These are phyloP conservation scores for Crypturellus tataupa DNA, from an alignment of 2,797 vertebrate species.

Conservation along the genomic window DNA sequence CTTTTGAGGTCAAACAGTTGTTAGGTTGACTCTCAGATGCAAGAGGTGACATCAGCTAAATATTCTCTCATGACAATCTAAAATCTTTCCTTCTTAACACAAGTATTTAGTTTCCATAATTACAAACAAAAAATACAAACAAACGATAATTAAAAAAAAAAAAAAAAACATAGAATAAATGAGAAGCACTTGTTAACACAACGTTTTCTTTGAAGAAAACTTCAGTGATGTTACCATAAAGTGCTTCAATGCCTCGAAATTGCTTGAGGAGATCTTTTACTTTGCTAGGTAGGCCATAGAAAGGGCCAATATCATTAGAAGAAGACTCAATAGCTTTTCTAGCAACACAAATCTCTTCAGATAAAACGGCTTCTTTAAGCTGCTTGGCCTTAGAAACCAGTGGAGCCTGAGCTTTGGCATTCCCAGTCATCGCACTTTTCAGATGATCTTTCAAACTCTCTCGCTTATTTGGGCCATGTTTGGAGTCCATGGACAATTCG, in stretches of 20 bases:
- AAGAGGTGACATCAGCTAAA: neutral
- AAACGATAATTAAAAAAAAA: neutral
- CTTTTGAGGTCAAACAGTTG: neutral
- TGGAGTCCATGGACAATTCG: neutral
- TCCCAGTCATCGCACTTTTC: constrained; percentile 90
- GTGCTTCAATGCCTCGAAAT: constrained; percentile 88
- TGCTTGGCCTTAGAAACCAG: constrained; percentile 80
- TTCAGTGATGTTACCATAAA: constrained; percentile 88
- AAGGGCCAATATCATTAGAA: constrained; percentile 90
- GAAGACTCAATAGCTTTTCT: constrained; percentile 82
- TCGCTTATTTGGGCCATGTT: constrained; percentile 54
- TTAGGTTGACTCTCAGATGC: neutral
- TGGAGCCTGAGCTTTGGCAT: constrained; percentile 84
- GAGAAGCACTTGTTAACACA: neutral
- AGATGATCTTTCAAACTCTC: constrained; percentile 88
- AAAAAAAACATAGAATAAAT: neutral
- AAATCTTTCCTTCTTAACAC: neutral
- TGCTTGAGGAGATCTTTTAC: constrained; percentile 90
- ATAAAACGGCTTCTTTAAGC: constrained; percentile 87
- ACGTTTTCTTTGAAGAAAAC: neutral
- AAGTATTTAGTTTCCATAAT: neutral
- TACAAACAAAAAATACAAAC: neutral
- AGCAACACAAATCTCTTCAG: constrained; percentile 89
- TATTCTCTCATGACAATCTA: neutral
- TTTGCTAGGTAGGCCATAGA: constrained; percentile 94